Conservation (phyloP, 2,113 vertebrate species). For the Callithrix jacchus region DNA sequence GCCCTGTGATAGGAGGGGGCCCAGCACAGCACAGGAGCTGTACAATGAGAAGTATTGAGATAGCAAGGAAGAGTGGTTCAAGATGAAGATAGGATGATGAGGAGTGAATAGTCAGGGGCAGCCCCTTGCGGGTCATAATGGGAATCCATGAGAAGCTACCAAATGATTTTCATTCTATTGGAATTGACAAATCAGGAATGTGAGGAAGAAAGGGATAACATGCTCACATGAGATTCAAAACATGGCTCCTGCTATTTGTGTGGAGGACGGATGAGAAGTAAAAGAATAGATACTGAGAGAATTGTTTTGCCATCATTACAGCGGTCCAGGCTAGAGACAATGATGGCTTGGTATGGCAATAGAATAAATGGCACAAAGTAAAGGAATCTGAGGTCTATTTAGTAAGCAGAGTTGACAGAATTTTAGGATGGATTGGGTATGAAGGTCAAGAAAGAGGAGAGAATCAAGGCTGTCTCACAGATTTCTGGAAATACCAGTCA, state of each 20-base stretch:
- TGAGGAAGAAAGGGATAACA: background rate
- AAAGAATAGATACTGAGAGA: background rate
- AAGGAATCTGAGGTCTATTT: background rate
- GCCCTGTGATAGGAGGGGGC: no score
- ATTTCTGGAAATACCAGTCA: background rate
- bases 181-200: background rate
- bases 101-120: rapidly evolving
- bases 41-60: no score
- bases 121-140: rapidly evolving
- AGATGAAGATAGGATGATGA: background rate
- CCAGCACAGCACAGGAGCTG: background rate
- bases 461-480: background rate
- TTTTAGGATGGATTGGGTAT: background rate
- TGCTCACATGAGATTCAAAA: background rate
- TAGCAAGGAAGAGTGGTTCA: background rate
- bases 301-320: background rate
- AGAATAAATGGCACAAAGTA: background rate
- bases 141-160: background rate
- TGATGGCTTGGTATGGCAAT: background rate
- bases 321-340: background rate
- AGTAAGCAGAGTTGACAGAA: background rate
- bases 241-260: background rate
- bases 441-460: background rate
- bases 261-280: background rate
- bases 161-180: background rate